Evolutionary conservation across 2,113 vertebrate species (phyloP).

Genomic region (Taurulus bubalis): DNA sequence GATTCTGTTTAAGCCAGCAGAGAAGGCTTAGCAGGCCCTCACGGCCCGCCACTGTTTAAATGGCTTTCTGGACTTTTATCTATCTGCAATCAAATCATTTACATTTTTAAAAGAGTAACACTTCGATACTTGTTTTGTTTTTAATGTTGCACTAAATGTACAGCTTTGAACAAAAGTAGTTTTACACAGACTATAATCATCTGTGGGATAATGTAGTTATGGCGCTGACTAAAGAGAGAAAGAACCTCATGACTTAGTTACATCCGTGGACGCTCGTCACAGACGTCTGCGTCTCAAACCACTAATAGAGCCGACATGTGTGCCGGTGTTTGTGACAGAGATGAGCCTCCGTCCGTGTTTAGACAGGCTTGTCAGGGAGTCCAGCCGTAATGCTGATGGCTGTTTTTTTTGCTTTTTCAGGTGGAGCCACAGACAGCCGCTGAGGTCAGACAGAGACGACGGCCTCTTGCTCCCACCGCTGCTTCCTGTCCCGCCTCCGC

Average conservation of each 20-base stretch:
- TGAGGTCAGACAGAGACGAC: constrained; percentile 56
- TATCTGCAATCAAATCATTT: too few relatives aligned
- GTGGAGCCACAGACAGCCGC: constrained; percentile 65
- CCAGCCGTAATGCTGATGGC: constrained; percentile 28
- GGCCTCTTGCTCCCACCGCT: constrained; percentile 12
- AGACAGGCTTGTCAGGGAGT: constrained; percentile 41
- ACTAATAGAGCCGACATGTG: constrained; percentile 34
- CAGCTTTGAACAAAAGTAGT: too few relatives aligned
- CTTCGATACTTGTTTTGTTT: not conserved
- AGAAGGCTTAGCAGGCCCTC: too few relatives aligned
- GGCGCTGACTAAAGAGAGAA: too few relatives aligned
- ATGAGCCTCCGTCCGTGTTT: constrained; percentile 51
- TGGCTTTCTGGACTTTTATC: too few relatives aligned
- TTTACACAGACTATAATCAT: not conserved
- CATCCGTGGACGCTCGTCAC: not conserved
- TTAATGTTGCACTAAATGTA: not conserved
- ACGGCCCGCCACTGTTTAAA: too few relatives aligned
- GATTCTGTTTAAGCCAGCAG: too few relatives aligned
- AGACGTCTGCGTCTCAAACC: not conserved
- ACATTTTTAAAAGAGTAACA: too few relatives aligned
- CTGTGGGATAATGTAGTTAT: too few relatives aligned
- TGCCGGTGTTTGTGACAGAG: constrained; percentile 35
- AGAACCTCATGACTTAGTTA: too few relatives aligned
- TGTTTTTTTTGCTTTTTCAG: constrained; percentile 71
- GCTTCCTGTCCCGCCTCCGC: constrained; percentile 25